Evolutionary conservation across 2,888 invertebrate species (phyloP).

Genomic region (Pedicia rivosa): DNA sequence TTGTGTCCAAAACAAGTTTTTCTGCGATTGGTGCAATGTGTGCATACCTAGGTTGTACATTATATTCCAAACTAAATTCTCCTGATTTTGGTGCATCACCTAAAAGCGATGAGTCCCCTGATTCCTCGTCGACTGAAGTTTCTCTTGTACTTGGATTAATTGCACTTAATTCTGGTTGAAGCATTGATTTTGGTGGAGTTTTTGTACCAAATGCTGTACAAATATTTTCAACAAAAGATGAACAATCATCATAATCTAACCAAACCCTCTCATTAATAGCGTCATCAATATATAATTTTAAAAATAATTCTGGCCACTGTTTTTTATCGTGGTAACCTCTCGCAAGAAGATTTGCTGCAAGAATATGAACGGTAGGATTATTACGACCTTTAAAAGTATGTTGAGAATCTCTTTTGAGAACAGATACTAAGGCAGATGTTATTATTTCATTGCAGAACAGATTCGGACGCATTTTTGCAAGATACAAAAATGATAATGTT

Average conservation of each 20-base stretch:
- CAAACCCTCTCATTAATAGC: slow-evolving; percentile 84
- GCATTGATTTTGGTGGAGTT: slow-evolving; percentile 19
- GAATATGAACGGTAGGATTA: slow-evolving; percentile 61
- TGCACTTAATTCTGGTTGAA: slow-evolving; percentile 17
- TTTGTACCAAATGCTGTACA: slow-evolving; percentile 34
- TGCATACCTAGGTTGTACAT: slow-evolving; percentile 38
- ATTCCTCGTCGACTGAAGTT: slow-evolving; percentile 38
- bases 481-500: slow-evolving; percentile 60
- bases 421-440: slow-evolving; percentile 60
- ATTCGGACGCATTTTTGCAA: slow-evolving; percentile 63
- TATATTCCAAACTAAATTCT: slow-evolving; percentile 32
- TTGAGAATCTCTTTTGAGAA: slow-evolving; percentile 61
- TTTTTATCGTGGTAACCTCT: slow-evolving; percentile 66
- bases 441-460: slow-evolving; percentile 62
- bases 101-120: slow-evolving; percentile 25
- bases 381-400: slow-evolving; percentile 61
- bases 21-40: slow-evolving; percentile 47
- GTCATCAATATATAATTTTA: slow-evolving; percentile 90
- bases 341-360: slow-evolving; percentile 71
- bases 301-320: slow-evolving; percentile 84
- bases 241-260: slow-evolving; percentile 86
- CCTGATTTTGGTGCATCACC: slow-evolving; percentile 28
- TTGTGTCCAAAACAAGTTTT: slow-evolving; percentile 66
- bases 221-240: slow-evolving; percentile 82
- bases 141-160: slow-evolving; percentile 14